Percentiles rank a stretch among this genome's conserved stretches.
Conservation (phyloP, 2,888 invertebrate genomes). For the Tinea trinotella region DNA sequence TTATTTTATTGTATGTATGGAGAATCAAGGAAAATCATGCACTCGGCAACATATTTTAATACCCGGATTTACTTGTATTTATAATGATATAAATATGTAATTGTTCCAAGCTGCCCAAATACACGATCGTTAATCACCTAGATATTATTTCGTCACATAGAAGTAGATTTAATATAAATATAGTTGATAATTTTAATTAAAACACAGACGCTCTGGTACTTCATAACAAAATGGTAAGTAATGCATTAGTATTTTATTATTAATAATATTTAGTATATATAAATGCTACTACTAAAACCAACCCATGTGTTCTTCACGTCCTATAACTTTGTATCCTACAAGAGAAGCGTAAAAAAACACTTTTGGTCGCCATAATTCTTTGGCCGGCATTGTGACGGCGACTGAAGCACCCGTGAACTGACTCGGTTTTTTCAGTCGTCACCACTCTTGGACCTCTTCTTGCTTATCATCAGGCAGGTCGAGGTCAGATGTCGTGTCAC, state of each 20-base stretch:
- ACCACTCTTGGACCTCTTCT: too few relatives aligned
- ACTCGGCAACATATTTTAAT: background rate
- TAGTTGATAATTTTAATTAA: background rate
- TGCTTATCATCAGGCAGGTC: too few relatives aligned
- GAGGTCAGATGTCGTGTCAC: too few relatives aligned
- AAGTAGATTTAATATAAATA: background rate
- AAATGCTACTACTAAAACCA: too few relatives aligned
- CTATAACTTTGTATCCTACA: too few relatives aligned
- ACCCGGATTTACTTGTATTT: constrained; percentile 12
- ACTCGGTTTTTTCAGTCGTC: too few relatives aligned
- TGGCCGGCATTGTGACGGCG: too few relatives aligned
- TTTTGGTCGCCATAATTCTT: too few relatives aligned
- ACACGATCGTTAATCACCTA: background rate
- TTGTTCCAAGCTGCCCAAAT: constrained; percentile 2
- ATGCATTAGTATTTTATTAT: background rate
- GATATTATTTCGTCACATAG: background rate
- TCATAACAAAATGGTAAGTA: constrained; percentile 9
- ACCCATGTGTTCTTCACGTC: too few relatives aligned
- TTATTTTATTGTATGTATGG: too few relatives aligned
- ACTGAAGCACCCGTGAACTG: too few relatives aligned
- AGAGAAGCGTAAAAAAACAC: too few relatives aligned
- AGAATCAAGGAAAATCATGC: background rate
- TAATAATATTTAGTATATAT: background rate
- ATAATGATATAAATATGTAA: background rate
- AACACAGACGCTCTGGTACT: background rate